A percentile compares a stretch with the other conserved stretches of the same genome.
Evolutionary conservation across 2,113 vertebrate species (phyloP).

Genomic region (Calypte anna): DNA sequence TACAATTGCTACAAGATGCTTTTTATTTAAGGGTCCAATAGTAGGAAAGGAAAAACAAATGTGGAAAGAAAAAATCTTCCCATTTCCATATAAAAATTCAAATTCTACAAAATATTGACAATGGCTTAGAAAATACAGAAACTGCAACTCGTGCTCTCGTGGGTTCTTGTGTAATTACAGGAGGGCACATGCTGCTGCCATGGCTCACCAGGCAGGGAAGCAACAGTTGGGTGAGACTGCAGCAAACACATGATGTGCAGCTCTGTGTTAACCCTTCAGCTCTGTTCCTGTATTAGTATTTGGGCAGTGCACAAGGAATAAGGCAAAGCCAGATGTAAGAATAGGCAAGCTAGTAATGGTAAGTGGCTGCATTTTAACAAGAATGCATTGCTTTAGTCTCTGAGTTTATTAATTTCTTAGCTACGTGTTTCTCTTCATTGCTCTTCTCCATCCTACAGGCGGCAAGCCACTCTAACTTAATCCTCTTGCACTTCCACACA

Average conservation of each 20-base stretch:
- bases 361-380: not conserved
- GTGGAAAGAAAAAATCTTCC: not conserved
- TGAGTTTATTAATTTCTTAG: not conserved
- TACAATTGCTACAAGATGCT: not conserved
- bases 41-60: not conserved
- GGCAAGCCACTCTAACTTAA: not conserved
- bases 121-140: not conserved
- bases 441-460: not conserved
- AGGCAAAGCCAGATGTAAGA: not conserved
- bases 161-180: not conserved
- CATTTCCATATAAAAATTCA: not conserved
- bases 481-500: not conserved
- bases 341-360: not conserved
- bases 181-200: accelerated
- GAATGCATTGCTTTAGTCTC: not conserved
- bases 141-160: not conserved
- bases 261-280: not conserved
- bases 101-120: not conserved
- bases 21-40: not conserved
- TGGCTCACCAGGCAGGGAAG: not conserved
- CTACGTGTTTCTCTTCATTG: not conserved
- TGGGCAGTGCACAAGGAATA: not conserved
- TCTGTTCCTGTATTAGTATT: not conserved
- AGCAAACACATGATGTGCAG: not conserved
- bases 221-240: accelerated